Conservation (phyloP, 1,140 invertebrate genomes). For the Polypedilum vanderplanki region DNA sequence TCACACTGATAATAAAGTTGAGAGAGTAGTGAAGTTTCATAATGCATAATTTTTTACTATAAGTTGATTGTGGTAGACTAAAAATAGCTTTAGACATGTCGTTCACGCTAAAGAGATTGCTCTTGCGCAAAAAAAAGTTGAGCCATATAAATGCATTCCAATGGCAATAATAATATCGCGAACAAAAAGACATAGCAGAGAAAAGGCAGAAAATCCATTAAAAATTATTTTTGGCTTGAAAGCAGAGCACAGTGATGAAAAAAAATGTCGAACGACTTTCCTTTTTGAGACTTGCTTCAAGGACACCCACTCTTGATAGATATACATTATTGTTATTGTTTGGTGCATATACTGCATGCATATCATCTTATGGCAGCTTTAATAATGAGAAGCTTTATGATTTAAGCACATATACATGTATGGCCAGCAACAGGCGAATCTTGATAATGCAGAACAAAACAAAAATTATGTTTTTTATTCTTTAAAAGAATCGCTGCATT, state of each 20-base stretch:
- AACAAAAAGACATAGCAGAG: background rate
- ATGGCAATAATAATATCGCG: slow-evolving; percentile 1
- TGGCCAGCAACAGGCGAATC: background rate
- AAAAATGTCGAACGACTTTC: slow-evolving; percentile 23
- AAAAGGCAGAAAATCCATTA: slow-evolving; percentile 11
- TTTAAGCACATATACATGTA: too few relatives aligned
- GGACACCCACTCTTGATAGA: slow-evolving; percentile 6
- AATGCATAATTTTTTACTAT: background rate
- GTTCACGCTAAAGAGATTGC: slow-evolving; percentile 8
- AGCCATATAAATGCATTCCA: background rate
- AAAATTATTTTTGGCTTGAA: slow-evolving; percentile 14
- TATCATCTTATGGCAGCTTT: too few relatives aligned
- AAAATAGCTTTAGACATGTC: slow-evolving; percentile 6
- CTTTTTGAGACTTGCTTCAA: slow-evolving; percentile 14
- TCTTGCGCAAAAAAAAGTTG: too few relatives aligned
- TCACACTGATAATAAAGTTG: too few relatives aligned
- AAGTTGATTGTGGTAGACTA: background rate
- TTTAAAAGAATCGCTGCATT: too few relatives aligned
- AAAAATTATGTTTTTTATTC: background rate
- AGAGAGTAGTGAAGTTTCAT: background rate
- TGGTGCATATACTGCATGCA: background rate
- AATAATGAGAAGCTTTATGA: background rate
- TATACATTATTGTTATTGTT: background rate
- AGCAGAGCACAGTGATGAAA: slow-evolving; percentile 1
- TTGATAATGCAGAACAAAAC: background rate